These are phyloP conservation scores for Meleagris gallopavo DNA, from an alignment of 2,113 vertebrate genomes.

Conservation along the genomic window DNA sequence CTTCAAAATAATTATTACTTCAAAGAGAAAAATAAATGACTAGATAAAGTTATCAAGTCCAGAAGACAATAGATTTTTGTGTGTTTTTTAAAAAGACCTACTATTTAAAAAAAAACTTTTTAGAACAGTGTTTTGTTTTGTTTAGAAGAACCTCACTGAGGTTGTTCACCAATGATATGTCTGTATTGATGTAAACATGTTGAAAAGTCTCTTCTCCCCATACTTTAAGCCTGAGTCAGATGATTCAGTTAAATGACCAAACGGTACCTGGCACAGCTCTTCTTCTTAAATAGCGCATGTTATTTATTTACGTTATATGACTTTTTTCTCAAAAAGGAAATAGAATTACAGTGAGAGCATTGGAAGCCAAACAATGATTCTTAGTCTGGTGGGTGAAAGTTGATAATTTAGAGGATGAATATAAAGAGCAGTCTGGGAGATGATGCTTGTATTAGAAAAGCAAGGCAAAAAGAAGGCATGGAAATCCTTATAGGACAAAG, in stretches of 20 bases:
- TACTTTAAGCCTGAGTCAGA: conserved; percentile 7
- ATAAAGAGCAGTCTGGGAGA: background rate
- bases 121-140: background rate
- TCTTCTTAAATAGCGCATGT: background rate
- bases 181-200: background rate
- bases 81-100: background rate
- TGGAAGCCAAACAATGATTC: background rate
- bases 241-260: conserved; percentile 15
- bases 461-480: background rate
- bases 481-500: background rate
- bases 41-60: background rate
- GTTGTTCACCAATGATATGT: background rate
- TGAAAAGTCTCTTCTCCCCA: background rate
- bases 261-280: conserved; percentile 25
- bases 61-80: background rate
- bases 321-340: background rate
- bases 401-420: background rate
- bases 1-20: background rate
- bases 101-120: background rate
- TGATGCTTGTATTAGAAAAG: background rate
- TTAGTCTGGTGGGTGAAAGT: background rate
- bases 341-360: background rate
- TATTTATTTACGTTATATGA: conserved; percentile 19
- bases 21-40: background rate
- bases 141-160: conserved; percentile 10